Evolutionary conservation across 2,113 vertebrate genomes (phyloP).

Genomic region (Trematocara variabile): DNA sequence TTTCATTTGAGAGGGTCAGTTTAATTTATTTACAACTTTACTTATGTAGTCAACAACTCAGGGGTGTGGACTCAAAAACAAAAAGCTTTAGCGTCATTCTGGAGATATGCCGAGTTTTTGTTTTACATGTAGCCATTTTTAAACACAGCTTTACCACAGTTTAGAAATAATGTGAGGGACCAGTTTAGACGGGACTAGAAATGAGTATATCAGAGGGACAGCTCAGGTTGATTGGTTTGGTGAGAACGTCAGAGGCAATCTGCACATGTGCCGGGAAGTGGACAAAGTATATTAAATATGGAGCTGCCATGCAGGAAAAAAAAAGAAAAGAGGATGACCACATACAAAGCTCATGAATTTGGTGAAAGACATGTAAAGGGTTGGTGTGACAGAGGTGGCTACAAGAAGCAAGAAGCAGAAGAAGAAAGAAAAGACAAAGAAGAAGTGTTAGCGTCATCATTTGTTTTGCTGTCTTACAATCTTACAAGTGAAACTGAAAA

Average conservation of each 20-base stretch:
- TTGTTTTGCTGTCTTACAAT: not conserved
- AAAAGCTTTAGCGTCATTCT: not conserved
- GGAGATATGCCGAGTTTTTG: not conserved
- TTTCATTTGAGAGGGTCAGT: not conserved
- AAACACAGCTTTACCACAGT: not conserved
- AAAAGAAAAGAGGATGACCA: not conserved
- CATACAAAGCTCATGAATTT: not conserved
- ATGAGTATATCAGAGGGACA: not conserved
- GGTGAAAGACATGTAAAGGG: not conserved
- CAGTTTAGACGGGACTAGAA: not conserved
- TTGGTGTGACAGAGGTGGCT: not conserved
- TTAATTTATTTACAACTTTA: not conserved
- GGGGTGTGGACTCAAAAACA: not conserved
- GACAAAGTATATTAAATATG: not conserved
- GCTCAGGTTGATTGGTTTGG: not conserved
- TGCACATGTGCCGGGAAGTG: not conserved
- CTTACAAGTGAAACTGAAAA: not conserved
- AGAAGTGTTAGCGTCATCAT: not conserved
- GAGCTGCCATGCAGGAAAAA: not conserved
- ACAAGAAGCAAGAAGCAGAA: not conserved
- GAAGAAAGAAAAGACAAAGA: not conserved
- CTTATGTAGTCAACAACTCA: not conserved
- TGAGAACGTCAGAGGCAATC: not conserved
- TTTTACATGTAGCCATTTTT: not conserved
- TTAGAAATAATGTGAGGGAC: not conserved